Conservation (phyloP, 1,140 invertebrate genomes). For the Drosophila miranda region DNA sequence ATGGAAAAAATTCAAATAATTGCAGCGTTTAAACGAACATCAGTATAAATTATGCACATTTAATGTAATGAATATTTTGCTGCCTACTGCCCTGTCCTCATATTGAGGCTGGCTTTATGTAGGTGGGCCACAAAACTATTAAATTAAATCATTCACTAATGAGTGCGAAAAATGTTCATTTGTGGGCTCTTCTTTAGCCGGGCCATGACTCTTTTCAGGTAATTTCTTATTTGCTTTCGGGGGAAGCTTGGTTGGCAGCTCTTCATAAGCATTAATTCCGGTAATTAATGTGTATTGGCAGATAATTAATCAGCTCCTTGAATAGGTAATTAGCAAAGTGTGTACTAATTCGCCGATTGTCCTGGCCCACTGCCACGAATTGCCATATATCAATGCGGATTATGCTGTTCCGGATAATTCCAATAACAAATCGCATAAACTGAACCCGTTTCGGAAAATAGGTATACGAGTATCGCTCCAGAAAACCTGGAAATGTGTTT, state of each 20-base stretch:
- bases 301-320: conserved; percentile 30
- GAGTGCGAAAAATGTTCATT: too few species aligned
- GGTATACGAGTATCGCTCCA: background rate
- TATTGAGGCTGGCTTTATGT: background rate
- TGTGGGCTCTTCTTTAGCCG: too few species aligned
- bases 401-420: background rate
- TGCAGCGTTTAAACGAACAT: conserved; percentile 53
- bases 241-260: background rate
- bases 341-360: conserved; percentile 6
- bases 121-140: too few species aligned
- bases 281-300: conserved; percentile 30
- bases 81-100: conserved; percentile 1
- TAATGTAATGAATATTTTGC: conserved; percentile 30
- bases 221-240: too few species aligned
- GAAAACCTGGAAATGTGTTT: background rate
- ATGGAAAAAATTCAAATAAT: conserved; percentile 23
- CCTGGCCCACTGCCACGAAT: background rate
- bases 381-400: conserved; percentile 9
- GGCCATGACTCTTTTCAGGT: too few species aligned
- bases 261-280: conserved; percentile 14
- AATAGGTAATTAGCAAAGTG: conserved; percentile 14
- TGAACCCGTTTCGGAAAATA: background rate
- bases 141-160: too few species aligned
- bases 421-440: background rate
- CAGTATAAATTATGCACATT: conserved; percentile 52